Evolutionary conservation across 2,797 vertebrate genomes (phyloP).

Genomic region (Holocentrus rufus): DNA sequence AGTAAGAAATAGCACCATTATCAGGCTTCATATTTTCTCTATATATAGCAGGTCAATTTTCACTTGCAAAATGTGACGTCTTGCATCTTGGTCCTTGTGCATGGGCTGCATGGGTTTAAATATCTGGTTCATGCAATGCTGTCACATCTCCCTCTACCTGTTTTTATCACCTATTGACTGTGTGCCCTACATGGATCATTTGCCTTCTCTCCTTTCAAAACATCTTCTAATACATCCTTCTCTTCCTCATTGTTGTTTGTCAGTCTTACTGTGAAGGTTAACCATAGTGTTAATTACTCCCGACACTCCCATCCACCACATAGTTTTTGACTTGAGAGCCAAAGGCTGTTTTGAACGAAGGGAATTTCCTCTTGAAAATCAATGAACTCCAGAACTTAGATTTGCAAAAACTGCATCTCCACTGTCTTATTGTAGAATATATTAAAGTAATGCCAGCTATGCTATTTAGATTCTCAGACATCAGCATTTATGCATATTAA

Average conservation of each 20-base stretch:
- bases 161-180: neutral
- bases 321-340: conserved; percentile 10
- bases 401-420: conserved; percentile 68
- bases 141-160: neutral
- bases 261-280: conserved; percentile 30
- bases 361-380: conserved; percentile 69
- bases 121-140: neutral
- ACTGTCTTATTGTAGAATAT: conserved; percentile 72
- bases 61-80: conserved; percentile 21
- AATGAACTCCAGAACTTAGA: conserved; percentile 58
- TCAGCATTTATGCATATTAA: conserved; percentile 80
- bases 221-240: conserved; percentile 5
- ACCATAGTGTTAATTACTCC: conserved; percentile 47
- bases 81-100: neutral
- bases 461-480: conserved; percentile 70
- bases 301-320: conserved; percentile 15
- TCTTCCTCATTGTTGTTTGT: conserved; percentile 40
- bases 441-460: conserved; percentile 72
- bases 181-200: too few species aligned
- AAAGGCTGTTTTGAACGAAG: conserved; percentile 57
- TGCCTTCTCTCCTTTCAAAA: conserved; percentile 1
- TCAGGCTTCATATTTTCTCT: conserved; percentile 27
- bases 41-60: conserved; percentile 26
- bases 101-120: neutral
- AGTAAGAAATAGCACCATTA: neutral